phyloP scores from a whole-genome alignment of 2,113 vertebrate species.

The Erythrocercus mccallii region DNA sequence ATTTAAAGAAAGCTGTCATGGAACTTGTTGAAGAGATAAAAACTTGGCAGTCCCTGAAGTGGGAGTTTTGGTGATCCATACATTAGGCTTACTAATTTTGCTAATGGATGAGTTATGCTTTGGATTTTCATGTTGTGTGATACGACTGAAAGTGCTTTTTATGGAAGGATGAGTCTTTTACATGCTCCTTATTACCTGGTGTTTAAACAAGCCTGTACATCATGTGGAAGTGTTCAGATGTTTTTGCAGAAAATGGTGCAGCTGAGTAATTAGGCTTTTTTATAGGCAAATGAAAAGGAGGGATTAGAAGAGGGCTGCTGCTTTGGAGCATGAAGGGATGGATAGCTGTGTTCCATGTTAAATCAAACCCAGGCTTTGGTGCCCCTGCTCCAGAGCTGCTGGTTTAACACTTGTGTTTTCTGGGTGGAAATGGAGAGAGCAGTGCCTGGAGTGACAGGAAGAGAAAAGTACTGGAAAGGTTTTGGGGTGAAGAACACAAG shows the following conservation, averaged over 20 bases:
- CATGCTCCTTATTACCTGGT: not conserved
- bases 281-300: not conserved
- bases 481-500: not conserved
- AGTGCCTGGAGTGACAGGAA: not conserved
- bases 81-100: not conserved
- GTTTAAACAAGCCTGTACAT: not conserved
- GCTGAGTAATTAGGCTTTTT: not conserved
- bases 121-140: not conserved
- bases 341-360: not conserved
- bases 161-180: not conserved
- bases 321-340: not conserved
- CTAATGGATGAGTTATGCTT: not conserved
- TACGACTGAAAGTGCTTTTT: not conserved
- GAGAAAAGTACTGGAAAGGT: not conserved
- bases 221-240: not conserved
- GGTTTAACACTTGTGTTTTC: not conserved
- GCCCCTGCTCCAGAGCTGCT: not conserved
- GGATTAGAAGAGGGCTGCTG: not conserved
- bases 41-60: not conserved
- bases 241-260: not conserved
- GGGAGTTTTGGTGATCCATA: not conserved
- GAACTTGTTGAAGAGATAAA: not conserved
- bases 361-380: not conserved
- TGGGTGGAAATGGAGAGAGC: no score
- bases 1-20: not conserved